Evolutionary conservation across 2,113 vertebrate genomes (phyloP).

Genomic region (Stercorarius parasiticus): DNA sequence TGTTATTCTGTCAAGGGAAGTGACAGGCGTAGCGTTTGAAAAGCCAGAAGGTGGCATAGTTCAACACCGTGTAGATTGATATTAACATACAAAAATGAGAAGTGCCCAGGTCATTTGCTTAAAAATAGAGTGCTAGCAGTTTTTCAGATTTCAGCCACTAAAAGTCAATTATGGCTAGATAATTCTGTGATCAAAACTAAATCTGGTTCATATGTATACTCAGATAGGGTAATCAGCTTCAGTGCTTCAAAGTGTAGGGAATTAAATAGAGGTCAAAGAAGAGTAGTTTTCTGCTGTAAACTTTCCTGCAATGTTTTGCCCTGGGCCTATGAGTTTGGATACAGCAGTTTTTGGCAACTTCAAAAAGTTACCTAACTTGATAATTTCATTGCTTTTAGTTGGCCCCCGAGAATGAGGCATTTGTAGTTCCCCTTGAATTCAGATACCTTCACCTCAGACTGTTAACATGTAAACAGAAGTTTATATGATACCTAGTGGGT

Average conservation of each 20-base stretch:
- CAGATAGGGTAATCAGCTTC: background rate
- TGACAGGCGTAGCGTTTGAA: constrained; percentile 65
- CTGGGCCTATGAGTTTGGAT: background rate
- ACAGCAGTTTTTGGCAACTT: background rate
- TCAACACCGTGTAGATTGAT: constrained; percentile 49
- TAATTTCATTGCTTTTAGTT: background rate
- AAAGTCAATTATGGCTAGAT: constrained; percentile 11
- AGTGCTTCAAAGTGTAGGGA: background rate
- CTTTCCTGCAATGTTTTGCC: background rate
- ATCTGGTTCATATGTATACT: background rate
- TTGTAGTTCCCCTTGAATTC: background rate
- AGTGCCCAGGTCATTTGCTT: constrained; percentile 36
- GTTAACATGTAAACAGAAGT: background rate
- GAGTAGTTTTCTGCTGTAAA: background rate
- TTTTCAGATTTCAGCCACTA: constrained; percentile 47
- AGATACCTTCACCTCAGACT: background rate
- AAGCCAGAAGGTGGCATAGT: constrained; percentile 61
- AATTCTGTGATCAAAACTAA: background rate
- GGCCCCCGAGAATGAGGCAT: background rate
- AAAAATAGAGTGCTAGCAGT: constrained; percentile 5
- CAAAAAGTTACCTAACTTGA: background rate
- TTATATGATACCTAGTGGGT: background rate
- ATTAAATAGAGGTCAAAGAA: background rate
- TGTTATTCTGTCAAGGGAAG: constrained; percentile 63
- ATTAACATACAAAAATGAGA: constrained; percentile 57